A percentile compares a stretch with the other conserved stretches of the same genome.
These are phyloP conservation scores for Hydrocynus forskahlii DNA, from an alignment of 2,797 vertebrate genomes.

Conservation along the genomic window DNA sequence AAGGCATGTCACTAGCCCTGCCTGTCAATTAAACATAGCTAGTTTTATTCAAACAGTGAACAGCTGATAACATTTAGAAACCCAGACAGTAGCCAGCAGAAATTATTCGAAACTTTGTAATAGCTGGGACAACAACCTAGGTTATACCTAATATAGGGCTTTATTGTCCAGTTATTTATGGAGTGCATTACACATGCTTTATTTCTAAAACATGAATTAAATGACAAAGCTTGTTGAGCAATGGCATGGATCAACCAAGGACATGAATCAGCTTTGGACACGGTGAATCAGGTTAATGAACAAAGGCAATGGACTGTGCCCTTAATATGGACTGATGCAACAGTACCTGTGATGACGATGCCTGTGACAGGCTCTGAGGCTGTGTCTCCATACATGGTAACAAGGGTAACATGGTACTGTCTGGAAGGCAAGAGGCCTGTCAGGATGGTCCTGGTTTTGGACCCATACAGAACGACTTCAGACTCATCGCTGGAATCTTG, in stretches of 20 bases:
- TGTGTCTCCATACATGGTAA: conserved; percentile 86
- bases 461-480: conserved; percentile 87
- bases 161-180: too few species aligned
- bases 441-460: conserved; percentile 84
- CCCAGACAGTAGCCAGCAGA: too few species aligned
- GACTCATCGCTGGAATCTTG: conserved; percentile 80
- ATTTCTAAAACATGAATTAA: neutral
- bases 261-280: neutral
- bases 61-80: too few species aligned
- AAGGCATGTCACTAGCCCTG: too few species aligned
- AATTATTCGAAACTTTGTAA: too few species aligned
- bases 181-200: too few species aligned
- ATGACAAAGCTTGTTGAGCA: neutral
- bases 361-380: conserved; percentile 89
- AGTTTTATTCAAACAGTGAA: too few species aligned
- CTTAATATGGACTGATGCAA: neutral
- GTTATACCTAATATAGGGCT: too few species aligned
- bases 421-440: conserved; percentile 87
- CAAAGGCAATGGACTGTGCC: neutral
- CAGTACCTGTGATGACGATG: conserved; percentile 89
- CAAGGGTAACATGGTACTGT: conserved; percentile 88
- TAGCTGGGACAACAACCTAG: too few species aligned
- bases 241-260: neutral
- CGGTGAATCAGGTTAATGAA: neutral
- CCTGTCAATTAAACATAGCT: too few species aligned